Percentiles rank a stretch among this genome's conserved stretches.
These are phyloP conservation scores for Nematostella vectensis DNA, from an alignment of 92 coral and sea anemone species.

Conservation along the genomic window DNA sequence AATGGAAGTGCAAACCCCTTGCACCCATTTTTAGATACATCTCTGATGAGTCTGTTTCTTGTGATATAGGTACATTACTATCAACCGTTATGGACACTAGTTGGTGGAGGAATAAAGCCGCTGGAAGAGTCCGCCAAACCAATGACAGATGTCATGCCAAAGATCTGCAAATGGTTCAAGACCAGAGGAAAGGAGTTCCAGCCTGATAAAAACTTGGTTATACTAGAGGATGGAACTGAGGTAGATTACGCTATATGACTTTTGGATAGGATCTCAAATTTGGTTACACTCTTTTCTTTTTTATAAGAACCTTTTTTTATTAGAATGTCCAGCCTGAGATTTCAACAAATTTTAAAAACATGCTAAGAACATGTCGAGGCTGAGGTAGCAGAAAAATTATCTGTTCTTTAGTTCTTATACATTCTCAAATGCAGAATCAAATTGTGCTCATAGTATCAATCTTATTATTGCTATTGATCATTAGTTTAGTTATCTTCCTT, in stretches of 20 bases:
- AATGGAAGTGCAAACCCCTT: no score
- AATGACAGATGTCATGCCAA: slow-evolving; percentile 59
- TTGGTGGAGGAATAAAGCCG: slow-evolving; percentile 79
- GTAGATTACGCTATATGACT: slow-evolving; percentile 13
- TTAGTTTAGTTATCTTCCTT: no score
- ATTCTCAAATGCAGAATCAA: no score
- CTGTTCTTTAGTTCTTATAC: no score
- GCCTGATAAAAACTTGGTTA: slow-evolving; percentile 66
- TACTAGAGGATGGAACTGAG: slow-evolving; percentile 82
- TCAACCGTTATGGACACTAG: slow-evolving; percentile 96
- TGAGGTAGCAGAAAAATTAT: background rate
- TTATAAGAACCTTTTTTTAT: no score
- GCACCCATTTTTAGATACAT: no score
- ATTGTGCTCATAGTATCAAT: no score
- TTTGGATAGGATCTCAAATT: background rate
- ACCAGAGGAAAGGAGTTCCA: slow-evolving; percentile 56
- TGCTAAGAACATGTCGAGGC: no score
- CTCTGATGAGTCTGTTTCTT: no score
- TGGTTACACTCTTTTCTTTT: background rate
- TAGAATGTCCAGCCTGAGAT: no score
- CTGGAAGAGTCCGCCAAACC: slow-evolving; percentile 63
- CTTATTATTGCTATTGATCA: no score
- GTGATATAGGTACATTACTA: slow-evolving; percentile 83
- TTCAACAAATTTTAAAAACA: no score
- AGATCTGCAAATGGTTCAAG: slow-evolving; percentile 63